Evolutionary conservation across 2,797 vertebrate genomes (phyloP), one percentile per base, ranked within the genome.

Genomic region (Erethizon dorsatum): DNA sequence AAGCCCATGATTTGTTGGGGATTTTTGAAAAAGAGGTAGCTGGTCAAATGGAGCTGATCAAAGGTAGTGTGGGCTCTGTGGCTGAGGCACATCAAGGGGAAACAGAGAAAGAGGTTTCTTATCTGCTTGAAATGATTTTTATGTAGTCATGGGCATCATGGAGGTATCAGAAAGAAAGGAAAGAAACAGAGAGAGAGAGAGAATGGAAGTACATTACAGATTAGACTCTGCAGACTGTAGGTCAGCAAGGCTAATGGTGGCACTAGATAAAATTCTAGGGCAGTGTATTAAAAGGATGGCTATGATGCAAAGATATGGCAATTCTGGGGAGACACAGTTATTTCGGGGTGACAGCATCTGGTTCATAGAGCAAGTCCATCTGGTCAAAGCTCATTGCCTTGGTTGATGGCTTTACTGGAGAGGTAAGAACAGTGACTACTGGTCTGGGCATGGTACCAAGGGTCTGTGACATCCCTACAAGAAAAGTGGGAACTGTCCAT

Each of bases 281-380:
- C 41, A 15, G 14, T 61, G 5, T 69, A 41, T 37, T 77, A 37
- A 93, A 91, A 95, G 18, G 50, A 71, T 80, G 73, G 50, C 28
- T 82, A 54, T 69, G 54, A 61, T 67, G 52, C 69, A 82, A 73
- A 37, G 86, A 69, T 50, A 6, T 12, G 47, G 18, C 20, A 18
- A 59, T 65, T 28, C 24, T n/a, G 3, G 37, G 28, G 37, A 83
- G 33, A 50, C 37, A 11, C 24, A 8, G 52, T 57, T 41, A 77
- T 78, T 97, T 91, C 75, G 24, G 56, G 4, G 96, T 86, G 88
- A 82, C 52, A 65, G 54, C 79, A 71, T 78, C 84, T 85, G 92
- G 78, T 90, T 92, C 82, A 82, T 82, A 95, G 73, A 96, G 73
- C 82, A 83, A 78, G 57, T 93, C 47, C 77, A 54, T 90, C 84